Evolutionary conservation across 2,888 invertebrate genomes (phyloP).

Genomic region (Drosophila colorata): DNA sequence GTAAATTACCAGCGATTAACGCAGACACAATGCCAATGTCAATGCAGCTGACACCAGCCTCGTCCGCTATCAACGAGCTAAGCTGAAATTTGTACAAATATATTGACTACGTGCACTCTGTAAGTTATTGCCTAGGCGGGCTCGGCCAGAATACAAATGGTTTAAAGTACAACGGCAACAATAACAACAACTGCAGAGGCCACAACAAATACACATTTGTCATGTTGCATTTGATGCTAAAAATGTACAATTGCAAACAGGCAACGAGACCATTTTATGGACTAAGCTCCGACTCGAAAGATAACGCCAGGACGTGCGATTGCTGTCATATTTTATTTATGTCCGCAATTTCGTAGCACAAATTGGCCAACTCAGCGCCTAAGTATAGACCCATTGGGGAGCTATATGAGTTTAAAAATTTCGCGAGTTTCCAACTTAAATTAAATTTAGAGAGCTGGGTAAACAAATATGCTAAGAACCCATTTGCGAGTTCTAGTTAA

Average conservation of each 20-base stretch:
- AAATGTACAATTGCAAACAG: conserved; percentile 54
- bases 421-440: conserved; percentile 39
- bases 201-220: conserved; percentile 70
- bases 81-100: conserved; percentile 61
- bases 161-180: conserved; percentile 38
- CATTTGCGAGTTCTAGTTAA: not conserved
- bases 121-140: conserved; percentile 61
- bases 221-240: conserved; percentile 62
- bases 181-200: conserved; percentile 19
- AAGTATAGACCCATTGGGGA: too few species aligned
- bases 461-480: not conserved
- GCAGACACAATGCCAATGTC: conserved; percentile 24
- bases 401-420: too few species aligned
- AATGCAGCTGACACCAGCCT: conserved; percentile 22
- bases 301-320: conserved; percentile 31
- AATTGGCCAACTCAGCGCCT: conserved; percentile 52
- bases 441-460: conserved; percentile 34
- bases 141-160: conserved; percentile 65
- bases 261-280: conserved; percentile 48
- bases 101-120: conserved; percentile 69
- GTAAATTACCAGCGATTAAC: conserved; percentile 60
- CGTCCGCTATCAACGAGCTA: conserved; percentile 40
- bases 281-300: conserved; percentile 35
- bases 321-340: conserved; percentile 66
- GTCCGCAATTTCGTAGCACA: conserved; percentile 49